Evolutionary conservation across 1,140 invertebrate genomes (phyloP).

Genomic region (Hylyphantes graminicola): DNA sequence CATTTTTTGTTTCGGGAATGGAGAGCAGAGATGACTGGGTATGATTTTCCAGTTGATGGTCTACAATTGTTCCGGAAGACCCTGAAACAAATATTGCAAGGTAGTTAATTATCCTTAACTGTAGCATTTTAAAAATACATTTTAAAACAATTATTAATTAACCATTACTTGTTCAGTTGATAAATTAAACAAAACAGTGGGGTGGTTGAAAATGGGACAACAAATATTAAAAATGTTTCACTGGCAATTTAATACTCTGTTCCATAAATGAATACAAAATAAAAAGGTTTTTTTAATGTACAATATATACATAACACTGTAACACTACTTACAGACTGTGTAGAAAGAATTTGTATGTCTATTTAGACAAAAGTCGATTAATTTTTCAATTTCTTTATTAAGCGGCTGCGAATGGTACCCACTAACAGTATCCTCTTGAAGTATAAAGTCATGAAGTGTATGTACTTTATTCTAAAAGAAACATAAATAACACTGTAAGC

Average conservation of each 20-base stretch:
- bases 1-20: not conserved
- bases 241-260: too few species aligned
- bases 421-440: not conserved
- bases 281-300: not conserved
- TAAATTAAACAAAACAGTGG: too few species aligned
- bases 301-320: not conserved
- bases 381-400: not conserved
- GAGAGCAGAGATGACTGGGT: not conserved
- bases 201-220: too few species aligned
- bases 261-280: not conserved
- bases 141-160: too few species aligned
- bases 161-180: too few species aligned
- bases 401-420: not conserved
- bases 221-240: too few species aligned
- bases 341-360: not conserved
- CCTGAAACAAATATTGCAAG: constrained; percentile 1
- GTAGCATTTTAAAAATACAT: too few species aligned
- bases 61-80: constrained; percentile 16
- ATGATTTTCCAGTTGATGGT: not conserved
- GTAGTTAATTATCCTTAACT: too few species aligned
- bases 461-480: not conserved
- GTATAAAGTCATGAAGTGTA: not conserved
- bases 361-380: constrained; percentile 24
- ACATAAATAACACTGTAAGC: not conserved
- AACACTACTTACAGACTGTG: constrained; percentile 29